Conservation (phyloP, 2,113 vertebrate species). For the Sorex araneus region DNA sequence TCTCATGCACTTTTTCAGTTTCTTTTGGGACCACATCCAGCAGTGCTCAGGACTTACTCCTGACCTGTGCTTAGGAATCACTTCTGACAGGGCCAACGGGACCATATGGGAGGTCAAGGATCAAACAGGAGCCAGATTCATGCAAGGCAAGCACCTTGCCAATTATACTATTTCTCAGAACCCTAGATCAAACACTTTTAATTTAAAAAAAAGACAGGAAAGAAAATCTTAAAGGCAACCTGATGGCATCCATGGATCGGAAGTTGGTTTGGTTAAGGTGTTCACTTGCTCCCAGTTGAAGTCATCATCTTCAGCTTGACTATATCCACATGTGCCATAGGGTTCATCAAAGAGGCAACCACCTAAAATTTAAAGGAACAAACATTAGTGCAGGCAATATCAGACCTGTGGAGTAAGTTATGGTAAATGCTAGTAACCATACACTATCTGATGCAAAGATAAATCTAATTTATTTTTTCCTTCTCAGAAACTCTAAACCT, state of each 20-base stretch:
- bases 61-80: no score
- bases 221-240: conserved; percentile 88
- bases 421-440: not conserved
- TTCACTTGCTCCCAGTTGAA: conserved; percentile 97
- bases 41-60: no score
- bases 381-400: conserved; percentile 61
- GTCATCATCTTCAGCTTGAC: conserved; percentile 95
- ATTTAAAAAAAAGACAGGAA: conserved; percentile 59
- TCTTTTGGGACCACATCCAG: not conserved
- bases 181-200: not conserved
- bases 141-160: no score
- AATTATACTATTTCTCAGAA: no score
- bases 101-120: no score
- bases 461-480: not conserved
- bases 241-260: conserved; percentile 95
- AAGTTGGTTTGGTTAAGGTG: conserved; percentile 90
- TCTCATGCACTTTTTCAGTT: not conserved
- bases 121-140: no score
- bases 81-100: no score
- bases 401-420: not conserved
- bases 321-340: conserved; percentile 94
- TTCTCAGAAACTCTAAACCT: not conserved
- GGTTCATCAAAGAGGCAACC: conserved; percentile 97
- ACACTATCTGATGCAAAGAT: not conserved
- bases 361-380: conserved; percentile 89